phyloP scores from a whole-genome alignment of 1,140 invertebrate genomes.

The Pteromalus puparum region DNA sequence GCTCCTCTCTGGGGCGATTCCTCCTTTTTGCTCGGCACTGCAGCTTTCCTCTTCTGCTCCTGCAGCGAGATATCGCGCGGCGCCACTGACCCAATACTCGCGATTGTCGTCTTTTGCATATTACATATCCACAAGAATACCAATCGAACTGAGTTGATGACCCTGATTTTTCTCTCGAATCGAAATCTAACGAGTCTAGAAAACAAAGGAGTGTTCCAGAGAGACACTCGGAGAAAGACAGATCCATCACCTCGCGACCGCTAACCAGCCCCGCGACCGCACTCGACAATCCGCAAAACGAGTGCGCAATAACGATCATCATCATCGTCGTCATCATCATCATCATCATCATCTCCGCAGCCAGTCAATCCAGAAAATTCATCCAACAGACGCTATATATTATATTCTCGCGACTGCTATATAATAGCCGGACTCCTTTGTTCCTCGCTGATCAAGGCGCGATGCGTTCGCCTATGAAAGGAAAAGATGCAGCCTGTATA shows the following conservation, averaged over 20 bases:
- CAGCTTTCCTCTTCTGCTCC: neutral
- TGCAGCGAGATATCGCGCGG: neutral
- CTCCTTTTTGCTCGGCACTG: neutral
- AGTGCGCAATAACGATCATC: neutral
- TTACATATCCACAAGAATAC: neutral
- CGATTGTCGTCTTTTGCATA: neutral
- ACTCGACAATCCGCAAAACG: constrained; percentile 3
- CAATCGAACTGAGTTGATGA: too few species aligned
- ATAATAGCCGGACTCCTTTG: too few species aligned
- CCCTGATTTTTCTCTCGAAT: constrained; percentile 7
- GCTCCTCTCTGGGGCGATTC: neutral
- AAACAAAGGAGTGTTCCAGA: neutral
- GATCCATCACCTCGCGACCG: too few species aligned
- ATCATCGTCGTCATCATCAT: too few species aligned
- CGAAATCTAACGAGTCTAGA: neutral
- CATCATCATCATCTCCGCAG: neutral
- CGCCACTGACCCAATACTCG: constrained; percentile 40
- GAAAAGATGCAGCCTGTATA: constrained; percentile 49
- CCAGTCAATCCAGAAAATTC: neutral
- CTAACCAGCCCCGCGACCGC: too few species aligned
- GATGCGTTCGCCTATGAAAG: too few species aligned
- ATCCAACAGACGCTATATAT: neutral
- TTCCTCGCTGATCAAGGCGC: too few species aligned
- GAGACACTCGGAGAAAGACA: too few species aligned
- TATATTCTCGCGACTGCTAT: too few species aligned